A percentile compares a stretch with the other conserved stretches of the same genome.
These are phyloP conservation scores for Drosophila peninsularis DNA, from an alignment of 2,888 invertebrate species.

Conservation along the genomic window DNA sequence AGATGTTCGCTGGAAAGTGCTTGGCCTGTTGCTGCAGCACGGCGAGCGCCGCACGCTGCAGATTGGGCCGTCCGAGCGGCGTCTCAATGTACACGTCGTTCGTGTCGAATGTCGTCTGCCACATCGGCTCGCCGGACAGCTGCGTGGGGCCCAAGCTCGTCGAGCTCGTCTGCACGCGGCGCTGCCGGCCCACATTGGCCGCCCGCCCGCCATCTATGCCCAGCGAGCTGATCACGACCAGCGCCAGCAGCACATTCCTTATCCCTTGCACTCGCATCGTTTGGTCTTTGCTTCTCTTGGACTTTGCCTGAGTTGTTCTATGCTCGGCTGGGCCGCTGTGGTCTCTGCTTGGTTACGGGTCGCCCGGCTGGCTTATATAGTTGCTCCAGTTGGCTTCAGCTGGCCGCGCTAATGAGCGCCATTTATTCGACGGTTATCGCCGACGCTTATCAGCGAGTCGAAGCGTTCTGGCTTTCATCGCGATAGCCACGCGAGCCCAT, in stretches of 20 bases:
- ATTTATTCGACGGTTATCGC: conserved; percentile 63
- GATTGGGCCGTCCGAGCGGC: conserved; percentile 5
- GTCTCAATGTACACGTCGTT: conserved; percentile 41
- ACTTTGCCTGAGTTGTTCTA: background rate
- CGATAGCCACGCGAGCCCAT: conserved; percentile 59
- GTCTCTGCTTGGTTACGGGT: conserved; percentile 19
- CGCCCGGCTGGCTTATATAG: conserved; percentile 34
- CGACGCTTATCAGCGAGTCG: conserved; percentile 50
- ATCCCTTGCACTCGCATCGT: conserved; percentile 12
- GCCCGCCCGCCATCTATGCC: conserved; percentile 11
- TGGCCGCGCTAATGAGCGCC: conserved; percentile 59
- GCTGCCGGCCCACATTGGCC: conserved; percentile 26
- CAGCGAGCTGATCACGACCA: conserved; percentile 25
- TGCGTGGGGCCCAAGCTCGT: background rate
- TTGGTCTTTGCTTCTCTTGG: background rate
- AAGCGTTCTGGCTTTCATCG: conserved; percentile 63
- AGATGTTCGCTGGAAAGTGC: background rate
- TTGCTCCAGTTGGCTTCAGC: background rate
- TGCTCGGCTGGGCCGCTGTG: background rate
- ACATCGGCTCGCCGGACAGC: background rate
- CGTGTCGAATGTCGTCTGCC: conserved; percentile 27
- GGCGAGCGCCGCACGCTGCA: background rate
- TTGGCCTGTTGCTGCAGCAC: conserved; percentile 10
- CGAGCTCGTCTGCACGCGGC: conserved; percentile 19
- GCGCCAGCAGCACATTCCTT: conserved; percentile 13